These are phyloP conservation scores for Heliconius hewitsoni DNA, from an alignment of 1,140 invertebrate species.

Conservation along the genomic window DNA sequence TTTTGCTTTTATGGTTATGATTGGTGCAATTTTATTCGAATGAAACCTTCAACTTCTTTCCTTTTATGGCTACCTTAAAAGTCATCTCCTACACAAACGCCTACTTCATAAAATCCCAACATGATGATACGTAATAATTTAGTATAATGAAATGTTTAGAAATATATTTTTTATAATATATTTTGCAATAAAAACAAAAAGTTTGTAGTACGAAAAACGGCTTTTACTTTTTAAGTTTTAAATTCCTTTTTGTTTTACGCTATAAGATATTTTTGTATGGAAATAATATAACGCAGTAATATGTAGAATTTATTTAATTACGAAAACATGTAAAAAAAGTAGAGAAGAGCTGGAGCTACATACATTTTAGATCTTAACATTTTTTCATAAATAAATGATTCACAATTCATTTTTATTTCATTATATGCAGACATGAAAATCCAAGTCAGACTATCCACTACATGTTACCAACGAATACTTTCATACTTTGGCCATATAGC, in stretches of 20 bases:
- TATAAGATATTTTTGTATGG: neutral
- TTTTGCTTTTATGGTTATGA: neutral
- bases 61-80: constrained; percentile 24
- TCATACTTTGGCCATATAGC: too few relatives aligned
- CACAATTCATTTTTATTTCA: neutral
- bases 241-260: neutral
- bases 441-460: too few relatives aligned
- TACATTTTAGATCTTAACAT: too few relatives aligned
- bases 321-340: too few relatives aligned
- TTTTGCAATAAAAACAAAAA: neutral
- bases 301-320: too few relatives aligned
- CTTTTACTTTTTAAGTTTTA: neutral
- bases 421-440: neutral
- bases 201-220: neutral
- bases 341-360: too few relatives aligned
- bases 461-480: too few relatives aligned
- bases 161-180: neutral
- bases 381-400: neutral
- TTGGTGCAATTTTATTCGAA: constrained; percentile 1
- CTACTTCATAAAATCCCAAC: neutral
- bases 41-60: constrained; percentile 21
- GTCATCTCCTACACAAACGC: constrained; percentile 24
- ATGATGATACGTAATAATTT: neutral
- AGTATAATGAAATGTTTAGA: neutral
- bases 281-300: too few relatives aligned